Percentiles rank a stretch among this genome's conserved stretches.
phyloP scores from a whole-genome alignment of 2,113 vertebrate species.

The rabbit (Oryctolagus cuniculus) region mOryCun1.1 NC_091443.1:84994501-84995000 shows the following conservation, averaged over 20 bases:
- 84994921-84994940: slow-evolving; percentile 93
- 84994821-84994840: slow-evolving; percentile 22
- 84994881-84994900: slow-evolving; percentile 97
- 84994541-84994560: background rate
- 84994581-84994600: background rate
- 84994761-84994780: slow-evolving; percentile 18
- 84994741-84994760: background rate
- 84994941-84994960: slow-evolving; percentile 94
- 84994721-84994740: background rate
- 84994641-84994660: background rate
- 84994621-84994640: background rate
- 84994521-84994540: no score
- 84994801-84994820: background rate
- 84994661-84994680: slow-evolving; percentile 24
- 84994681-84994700: slow-evolving; percentile 40
- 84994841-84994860: slow-evolving; percentile 93
- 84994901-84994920: slow-evolving; percentile 92
- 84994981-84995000: slow-evolving; percentile 98
- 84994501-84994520: no score
- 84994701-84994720: background rate
- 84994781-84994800: background rate
- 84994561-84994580: background rate
- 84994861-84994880: slow-evolving; percentile 96
- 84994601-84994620: background rate
- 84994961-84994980: slow-evolving; percentile 91